Conservation (phyloP, 2,888 invertebrate species). For the Eilema griseolum region DNA sequence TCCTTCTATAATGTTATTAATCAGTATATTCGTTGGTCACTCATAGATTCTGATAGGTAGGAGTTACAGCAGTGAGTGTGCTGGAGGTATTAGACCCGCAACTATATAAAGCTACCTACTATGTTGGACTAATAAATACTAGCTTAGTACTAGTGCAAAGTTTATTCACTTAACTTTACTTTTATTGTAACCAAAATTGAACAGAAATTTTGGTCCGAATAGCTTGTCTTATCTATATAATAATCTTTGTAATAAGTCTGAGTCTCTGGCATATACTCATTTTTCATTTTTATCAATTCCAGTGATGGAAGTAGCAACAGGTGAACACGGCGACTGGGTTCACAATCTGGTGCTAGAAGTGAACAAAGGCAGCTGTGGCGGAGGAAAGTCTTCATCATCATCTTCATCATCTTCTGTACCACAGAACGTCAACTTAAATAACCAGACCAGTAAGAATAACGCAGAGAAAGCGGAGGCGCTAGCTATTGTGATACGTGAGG, state of each 20-base stretch:
- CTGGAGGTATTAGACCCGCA: too few relatives aligned
- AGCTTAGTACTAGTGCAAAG: background rate
- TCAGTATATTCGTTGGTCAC: too few relatives aligned
- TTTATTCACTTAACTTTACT: too few relatives aligned
- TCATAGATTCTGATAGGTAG: too few relatives aligned
- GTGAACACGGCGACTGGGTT: constrained; percentile 97
- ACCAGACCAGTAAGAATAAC: constrained; percentile 86
- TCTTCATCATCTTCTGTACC: constrained; percentile 77
- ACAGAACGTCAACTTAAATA: constrained; percentile 78
- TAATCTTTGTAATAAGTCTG: background rate
- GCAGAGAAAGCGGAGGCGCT: constrained; percentile 74
- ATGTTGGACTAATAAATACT: background rate
- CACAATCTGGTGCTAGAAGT: constrained; percentile 94
- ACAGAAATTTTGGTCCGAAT: background rate
- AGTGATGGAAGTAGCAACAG: constrained; percentile 98
- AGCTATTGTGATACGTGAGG: constrained; percentile 74
- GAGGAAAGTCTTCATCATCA: constrained; percentile 72
- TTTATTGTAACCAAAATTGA: too few relatives aligned
- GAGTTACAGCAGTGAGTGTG: too few relatives aligned
- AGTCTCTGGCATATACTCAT: background rate
- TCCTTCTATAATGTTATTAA: too few relatives aligned
- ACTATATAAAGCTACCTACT: too few relatives aligned
- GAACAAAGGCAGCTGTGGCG: constrained; percentile 91
- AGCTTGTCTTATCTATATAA: background rate
- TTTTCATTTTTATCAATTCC: constrained; percentile 29